These are phyloP conservation scores for Labrus mixtus DNA, from an alignment of 2,113 vertebrate species.

Conservation along the genomic window DNA sequence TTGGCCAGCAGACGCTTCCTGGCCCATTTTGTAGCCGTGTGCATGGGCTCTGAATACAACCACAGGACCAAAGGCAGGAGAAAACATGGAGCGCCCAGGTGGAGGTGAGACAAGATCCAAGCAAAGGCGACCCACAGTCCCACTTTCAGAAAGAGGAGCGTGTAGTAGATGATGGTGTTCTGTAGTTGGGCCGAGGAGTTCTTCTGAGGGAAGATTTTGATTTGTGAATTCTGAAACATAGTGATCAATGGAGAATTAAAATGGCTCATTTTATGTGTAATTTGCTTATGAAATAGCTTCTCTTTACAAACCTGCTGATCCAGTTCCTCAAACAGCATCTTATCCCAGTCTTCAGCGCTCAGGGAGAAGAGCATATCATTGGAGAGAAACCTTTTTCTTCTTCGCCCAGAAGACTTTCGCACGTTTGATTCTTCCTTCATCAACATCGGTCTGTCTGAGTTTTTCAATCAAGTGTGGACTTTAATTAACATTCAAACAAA, in stretches of 20 bases:
- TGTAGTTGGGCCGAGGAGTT: not conserved
- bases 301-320: not conserved
- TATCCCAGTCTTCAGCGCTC: not conserved
- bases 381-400: not conserved
- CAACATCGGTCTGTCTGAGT: not conserved
- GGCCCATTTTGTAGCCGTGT: slow-evolving; percentile 10
- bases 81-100: slow-evolving; percentile 51
- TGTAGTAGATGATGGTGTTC: not conserved
- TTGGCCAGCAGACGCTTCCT: not conserved
- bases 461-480: not conserved
- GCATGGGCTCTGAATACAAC: slow-evolving; percentile 18
- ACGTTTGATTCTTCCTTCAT: not conserved
- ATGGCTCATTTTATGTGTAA: not conserved
- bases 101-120: slow-evolving; percentile 53
- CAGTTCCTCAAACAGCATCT: too few relatives aligned
- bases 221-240: not conserved
- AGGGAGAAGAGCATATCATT: not conserved
- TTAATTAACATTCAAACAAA: not conserved
- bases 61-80: slow-evolving; percentile 42
- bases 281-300: not conserved
- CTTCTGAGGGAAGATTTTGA: not conserved
- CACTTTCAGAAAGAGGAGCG: slow-evolving; percentile 30
- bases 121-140: slow-evolving; percentile 42
- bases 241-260: not conserved
- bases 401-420: not conserved